These are phyloP conservation scores for Lepidothrix coronata DNA, from an alignment of 2,113 vertebrate genomes.

Conservation along the genomic window DNA sequence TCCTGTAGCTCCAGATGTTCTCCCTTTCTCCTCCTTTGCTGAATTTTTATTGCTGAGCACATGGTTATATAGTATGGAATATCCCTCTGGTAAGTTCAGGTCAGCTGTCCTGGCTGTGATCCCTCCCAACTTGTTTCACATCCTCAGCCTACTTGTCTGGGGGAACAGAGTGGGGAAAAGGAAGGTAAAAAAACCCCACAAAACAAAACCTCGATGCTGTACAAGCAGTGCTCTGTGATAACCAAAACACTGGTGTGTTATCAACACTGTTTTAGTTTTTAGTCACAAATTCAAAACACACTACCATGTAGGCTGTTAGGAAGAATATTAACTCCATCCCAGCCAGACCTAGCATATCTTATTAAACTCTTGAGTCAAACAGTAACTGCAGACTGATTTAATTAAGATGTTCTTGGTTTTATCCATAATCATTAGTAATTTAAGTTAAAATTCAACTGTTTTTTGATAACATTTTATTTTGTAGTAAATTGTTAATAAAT, in stretches of 20 bases:
- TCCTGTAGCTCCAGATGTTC: background rate
- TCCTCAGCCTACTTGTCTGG: background rate
- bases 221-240: background rate
- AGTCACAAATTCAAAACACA: background rate
- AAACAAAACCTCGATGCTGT: rapidly evolving
- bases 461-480: background rate
- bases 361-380: background rate
- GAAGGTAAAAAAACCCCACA: rapidly evolving
- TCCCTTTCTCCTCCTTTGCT: background rate
- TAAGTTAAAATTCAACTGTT: slow-evolving; percentile 29
- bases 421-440: slow-evolving; percentile 19
- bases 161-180: background rate
- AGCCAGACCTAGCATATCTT: background rate
- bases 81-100: background rate
- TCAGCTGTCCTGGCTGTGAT: background rate
- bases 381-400: slow-evolving; percentile 51
- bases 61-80: background rate
- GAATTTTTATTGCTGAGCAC: background rate
- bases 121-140: background rate
- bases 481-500: slow-evolving; percentile 17
- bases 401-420: slow-evolving; percentile 47
- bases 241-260: background rate
- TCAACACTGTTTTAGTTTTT: background rate
- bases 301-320: background rate
- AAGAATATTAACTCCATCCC: background rate